phyloP scores from a whole-genome alignment of 1,140 invertebrate species.

The Lepidurus arcticus region DNA sequence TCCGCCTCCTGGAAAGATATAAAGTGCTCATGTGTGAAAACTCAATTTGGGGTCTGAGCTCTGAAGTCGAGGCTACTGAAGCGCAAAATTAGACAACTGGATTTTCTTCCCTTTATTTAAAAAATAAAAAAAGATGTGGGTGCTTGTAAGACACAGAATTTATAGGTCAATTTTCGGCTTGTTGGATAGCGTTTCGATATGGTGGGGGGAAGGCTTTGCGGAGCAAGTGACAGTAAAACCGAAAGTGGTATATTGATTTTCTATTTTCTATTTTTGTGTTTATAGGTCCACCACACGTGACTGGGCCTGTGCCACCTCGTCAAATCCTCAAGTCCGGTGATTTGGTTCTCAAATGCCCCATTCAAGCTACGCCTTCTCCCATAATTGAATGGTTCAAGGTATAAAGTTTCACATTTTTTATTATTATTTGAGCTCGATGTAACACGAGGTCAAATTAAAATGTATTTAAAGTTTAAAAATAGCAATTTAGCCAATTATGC shows the following conservation, averaged over 20 bases:
- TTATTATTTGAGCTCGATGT: background rate
- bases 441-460: too few species aligned
- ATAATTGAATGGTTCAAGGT: conserved; percentile 45
- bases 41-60: background rate
- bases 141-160: background rate
- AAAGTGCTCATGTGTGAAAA: background rate
- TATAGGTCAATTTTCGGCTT: background rate
- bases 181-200: background rate
- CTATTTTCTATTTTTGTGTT: background rate
- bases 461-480: too few species aligned
- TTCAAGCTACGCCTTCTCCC: conserved; percentile 41
- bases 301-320: conserved; percentile 39
- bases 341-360: conserved; percentile 42
- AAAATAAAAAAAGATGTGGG: background rate
- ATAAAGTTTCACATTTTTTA: background rate
- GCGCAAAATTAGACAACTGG: conserved; percentile 14
- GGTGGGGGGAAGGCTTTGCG: background rate
- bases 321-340: conserved; percentile 46
- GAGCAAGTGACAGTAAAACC: background rate
- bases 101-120: background rate
- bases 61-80: background rate
- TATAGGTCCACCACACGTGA: conserved; percentile 34
- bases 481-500: too few species aligned
- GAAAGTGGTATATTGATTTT: conserved; percentile 15
- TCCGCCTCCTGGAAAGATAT: background rate